These are phyloP conservation scores for Tetragonula carbonaria DNA, from an alignment of 2,888 invertebrate genomes.

Conservation along the genomic window DNA sequence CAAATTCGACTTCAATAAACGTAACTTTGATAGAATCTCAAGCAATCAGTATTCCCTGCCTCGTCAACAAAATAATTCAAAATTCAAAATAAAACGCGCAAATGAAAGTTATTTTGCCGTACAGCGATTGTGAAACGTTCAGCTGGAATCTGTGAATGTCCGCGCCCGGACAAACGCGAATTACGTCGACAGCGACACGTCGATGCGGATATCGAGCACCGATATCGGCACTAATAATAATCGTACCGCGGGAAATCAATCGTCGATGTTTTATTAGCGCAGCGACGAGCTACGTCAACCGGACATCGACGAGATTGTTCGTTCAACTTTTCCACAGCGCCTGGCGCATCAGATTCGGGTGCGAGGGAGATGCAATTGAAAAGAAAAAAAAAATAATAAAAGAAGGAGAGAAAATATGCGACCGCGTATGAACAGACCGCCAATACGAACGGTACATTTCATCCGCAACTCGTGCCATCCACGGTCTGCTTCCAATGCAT, in stretches of 20 bases:
- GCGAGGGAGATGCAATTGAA: too few species aligned
- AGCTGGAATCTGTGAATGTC: neutral
- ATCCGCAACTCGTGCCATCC: constrained; percentile 44
- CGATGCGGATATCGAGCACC: neutral
- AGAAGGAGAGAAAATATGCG: constrained; percentile 32
- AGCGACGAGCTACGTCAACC: constrained; percentile 29
- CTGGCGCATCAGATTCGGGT: neutral
- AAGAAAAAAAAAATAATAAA: too few species aligned
- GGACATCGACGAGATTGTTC: constrained; percentile 53
- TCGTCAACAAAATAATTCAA: neutral
- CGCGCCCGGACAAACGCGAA: neutral
- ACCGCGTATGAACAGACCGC: constrained; percentile 41
- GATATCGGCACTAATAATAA: constrained; percentile 25
- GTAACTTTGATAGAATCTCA: too few species aligned
- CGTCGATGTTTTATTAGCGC: constrained; percentile 40
- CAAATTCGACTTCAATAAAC: too few species aligned
- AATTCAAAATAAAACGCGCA: neutral
- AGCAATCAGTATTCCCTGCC: too few species aligned
- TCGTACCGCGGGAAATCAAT: constrained; percentile 35
- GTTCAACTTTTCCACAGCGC: constrained; percentile 15
- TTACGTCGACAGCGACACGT: neutral
- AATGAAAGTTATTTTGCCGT: neutral
- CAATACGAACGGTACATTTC: constrained; percentile 58
- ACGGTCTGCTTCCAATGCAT: constrained; percentile 69
- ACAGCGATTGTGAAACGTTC: neutral